Conservation (phyloP, 2,113 vertebrate genomes). For the Tragelaphus scriptus region DNA sequence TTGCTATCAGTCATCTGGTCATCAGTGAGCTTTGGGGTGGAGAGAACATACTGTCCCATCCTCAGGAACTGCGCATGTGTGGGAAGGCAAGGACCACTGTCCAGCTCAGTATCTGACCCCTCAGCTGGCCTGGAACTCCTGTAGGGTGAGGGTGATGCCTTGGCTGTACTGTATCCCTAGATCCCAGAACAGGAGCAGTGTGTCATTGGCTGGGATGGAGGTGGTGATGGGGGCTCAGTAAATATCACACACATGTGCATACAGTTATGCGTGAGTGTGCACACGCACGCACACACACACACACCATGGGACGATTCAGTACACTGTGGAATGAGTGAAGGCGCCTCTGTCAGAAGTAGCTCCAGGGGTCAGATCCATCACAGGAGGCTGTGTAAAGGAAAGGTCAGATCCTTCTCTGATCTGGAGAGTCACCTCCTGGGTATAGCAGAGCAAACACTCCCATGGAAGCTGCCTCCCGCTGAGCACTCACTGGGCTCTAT, state of each 20-base stretch:
- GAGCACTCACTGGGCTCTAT: background rate
- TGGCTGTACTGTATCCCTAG: background rate
- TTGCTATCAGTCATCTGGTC: background rate
- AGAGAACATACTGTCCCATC: rapidly evolving
- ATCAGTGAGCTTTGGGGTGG: background rate
- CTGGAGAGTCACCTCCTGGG: background rate
- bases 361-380: background rate
- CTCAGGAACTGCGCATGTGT: background rate
- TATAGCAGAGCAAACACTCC: too few species aligned
- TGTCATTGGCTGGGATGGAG: background rate
- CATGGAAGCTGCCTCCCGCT: background rate
- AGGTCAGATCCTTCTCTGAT: background rate
- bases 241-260: background rate
- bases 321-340: background rate
- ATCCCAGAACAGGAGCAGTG: background rate
- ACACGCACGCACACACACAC: too few species aligned
- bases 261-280: background rate
- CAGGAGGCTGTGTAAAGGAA: background rate
- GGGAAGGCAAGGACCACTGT: rapidly evolving
- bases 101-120: background rate
- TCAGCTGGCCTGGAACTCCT: background rate
- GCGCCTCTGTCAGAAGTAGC: background rate
- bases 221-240: background rate
- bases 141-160: background rate
- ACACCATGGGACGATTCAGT: background rate